Evolutionary conservation across 2,113 vertebrate genomes (phyloP).

Genomic region (Casuarius casuarius): DNA sequence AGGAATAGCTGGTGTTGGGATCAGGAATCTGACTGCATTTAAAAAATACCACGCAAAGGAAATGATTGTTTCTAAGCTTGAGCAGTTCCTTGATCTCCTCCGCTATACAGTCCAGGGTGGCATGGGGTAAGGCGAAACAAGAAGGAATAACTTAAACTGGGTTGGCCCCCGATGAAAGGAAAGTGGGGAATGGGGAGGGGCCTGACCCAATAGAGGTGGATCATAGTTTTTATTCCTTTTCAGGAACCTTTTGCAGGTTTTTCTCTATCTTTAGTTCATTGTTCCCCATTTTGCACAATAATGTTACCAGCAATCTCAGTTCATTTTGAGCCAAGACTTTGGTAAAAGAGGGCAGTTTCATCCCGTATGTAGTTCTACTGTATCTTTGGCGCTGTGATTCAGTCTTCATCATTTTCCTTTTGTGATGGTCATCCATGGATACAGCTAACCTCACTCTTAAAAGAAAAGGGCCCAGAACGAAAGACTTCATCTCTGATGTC

Average conservation of each 20-base stretch:
- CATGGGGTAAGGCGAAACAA: background rate
- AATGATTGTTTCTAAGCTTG: background rate
- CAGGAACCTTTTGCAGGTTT: background rate
- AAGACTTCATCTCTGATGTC: background rate
- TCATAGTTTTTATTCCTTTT: background rate
- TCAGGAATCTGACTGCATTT: background rate
- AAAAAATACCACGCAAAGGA: background rate
- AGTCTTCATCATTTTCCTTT: background rate
- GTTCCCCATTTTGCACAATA: background rate
- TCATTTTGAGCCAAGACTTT: background rate
- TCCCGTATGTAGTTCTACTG: background rate
- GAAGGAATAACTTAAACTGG: background rate
- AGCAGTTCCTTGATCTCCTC: background rate
- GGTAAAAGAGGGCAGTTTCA: background rate
- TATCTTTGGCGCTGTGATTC: accelerated
- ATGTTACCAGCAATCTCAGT: background rate
- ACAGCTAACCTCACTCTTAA: background rate
- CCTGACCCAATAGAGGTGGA: background rate
- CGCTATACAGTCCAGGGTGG: background rate
- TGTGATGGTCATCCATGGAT: background rate
- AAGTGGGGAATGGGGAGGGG: background rate
- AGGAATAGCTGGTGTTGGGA: background rate
- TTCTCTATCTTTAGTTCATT: background rate
- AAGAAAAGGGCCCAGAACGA: background rate
- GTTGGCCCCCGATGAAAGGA: background rate